Evolutionary conservation across 2,888 invertebrate species (phyloP).

Genomic region (Drosophila recens): DNA sequence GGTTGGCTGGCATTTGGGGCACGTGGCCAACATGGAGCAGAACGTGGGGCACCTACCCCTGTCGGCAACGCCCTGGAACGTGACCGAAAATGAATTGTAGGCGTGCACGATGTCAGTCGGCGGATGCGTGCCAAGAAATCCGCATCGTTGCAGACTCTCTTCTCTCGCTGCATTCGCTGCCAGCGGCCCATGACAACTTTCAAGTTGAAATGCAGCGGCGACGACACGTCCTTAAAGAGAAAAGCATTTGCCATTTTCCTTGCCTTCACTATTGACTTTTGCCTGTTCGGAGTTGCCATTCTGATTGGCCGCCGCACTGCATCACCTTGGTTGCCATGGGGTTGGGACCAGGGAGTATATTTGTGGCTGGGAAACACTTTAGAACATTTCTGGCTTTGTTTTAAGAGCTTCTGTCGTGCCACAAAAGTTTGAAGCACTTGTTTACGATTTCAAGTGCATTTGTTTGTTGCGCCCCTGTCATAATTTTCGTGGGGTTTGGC

Average conservation of each 20-base stretch:
- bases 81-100: conserved; percentile 82
- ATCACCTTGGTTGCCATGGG: conserved; percentile 10
- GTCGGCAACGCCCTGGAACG: conserved; percentile 83
- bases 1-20: conserved; percentile 53
- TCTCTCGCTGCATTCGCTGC: conserved; percentile 18
- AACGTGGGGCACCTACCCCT: conserved; percentile 61
- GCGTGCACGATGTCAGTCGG: conserved; percentile 71
- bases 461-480: conserved; percentile 63
- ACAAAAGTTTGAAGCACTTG: conserved; percentile 74
- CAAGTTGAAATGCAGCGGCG: background rate
- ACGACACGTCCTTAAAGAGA: conserved; percentile 27
- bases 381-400: conserved; percentile 55
- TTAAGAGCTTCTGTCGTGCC: conserved; percentile 60
- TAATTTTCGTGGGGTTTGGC: conserved; percentile 62
- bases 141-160: conserved; percentile 40
- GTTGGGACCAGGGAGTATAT: background rate
- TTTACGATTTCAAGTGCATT: conserved; percentile 77
- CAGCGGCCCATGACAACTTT: conserved; percentile 16
- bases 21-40: conserved; percentile 6
- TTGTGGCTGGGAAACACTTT: conserved; percentile 33
- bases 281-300: conserved; percentile 40
- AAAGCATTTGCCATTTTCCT: conserved; percentile 25
- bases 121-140: conserved; percentile 44
- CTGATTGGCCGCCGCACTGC: conserved; percentile 45
- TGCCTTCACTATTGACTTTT: conserved; percentile 41